Percentiles rank a stretch among this genome's conserved stretches.
Evolutionary conservation across 2,797 vertebrate species (phyloP).

Genomic region (Pristis pectinata): DNA sequence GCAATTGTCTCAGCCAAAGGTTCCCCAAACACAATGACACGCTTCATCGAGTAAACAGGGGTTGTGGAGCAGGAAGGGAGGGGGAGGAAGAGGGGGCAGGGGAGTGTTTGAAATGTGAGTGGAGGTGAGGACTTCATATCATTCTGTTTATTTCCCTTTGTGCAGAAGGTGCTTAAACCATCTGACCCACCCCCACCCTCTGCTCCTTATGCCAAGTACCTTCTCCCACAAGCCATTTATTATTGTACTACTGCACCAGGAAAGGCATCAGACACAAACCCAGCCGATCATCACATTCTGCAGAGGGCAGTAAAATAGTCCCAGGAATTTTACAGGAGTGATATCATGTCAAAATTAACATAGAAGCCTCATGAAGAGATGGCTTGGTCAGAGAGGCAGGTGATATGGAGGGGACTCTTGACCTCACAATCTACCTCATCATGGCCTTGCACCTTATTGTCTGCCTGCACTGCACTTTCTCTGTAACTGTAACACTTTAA

Average conservation of each 20-base stretch:
- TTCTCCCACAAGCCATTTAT: not conserved
- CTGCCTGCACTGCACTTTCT: no score
- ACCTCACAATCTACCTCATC: no score
- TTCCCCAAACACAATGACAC: not conserved
- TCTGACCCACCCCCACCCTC: accelerated
- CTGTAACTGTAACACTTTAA: no score
- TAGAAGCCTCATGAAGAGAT: not conserved
- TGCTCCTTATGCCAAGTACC: not conserved
- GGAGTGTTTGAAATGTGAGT: not conserved
- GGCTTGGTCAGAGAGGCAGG: not conserved
- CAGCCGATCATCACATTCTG: not conserved
- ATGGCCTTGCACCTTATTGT: no score
- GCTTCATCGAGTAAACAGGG: not conserved
- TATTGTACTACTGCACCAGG: not conserved
- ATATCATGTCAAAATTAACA: not conserved
- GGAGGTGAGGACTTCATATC: not conserved
- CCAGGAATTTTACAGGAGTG: not conserved
- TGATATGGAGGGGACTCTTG: no score
- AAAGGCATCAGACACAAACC: not conserved
- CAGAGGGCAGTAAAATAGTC: not conserved
- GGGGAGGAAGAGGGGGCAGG: not conserved
- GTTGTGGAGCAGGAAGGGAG: no score
- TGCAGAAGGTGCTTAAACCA: no score
- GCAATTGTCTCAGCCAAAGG: not conserved
- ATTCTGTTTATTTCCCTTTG: not conserved